Percentiles rank a stretch among this genome's conserved stretches.
Evolutionary conservation across 1,140 invertebrate genomes (phyloP).

Genomic region (Gerris buenoi): DNA sequence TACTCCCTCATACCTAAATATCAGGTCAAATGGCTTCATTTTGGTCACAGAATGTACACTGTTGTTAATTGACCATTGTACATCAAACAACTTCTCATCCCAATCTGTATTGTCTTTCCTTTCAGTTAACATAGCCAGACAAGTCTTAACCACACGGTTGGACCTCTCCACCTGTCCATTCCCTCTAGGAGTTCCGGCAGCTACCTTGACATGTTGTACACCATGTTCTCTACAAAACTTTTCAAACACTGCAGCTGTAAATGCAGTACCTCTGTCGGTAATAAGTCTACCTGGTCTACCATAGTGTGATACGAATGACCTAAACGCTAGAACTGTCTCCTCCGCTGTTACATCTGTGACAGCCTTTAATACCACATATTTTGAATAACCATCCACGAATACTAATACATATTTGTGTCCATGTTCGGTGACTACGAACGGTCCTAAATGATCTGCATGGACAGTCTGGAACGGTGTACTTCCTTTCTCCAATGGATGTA

Average conservation of each 20-base stretch:
- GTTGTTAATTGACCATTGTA: background rate
- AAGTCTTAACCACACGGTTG: conserved; percentile 22
- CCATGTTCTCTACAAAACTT: conserved; percentile 22
- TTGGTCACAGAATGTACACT: background rate
- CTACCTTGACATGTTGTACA: conserved; percentile 13
- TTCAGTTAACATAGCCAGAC: background rate
- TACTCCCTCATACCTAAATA: background rate
- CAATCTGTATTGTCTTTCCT: background rate
- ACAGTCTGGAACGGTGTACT: background rate
- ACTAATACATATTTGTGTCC: conserved; percentile 12
- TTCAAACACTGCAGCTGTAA: conserved; percentile 23
- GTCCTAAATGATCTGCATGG: background rate
- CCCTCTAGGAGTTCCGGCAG: conserved; percentile 12
- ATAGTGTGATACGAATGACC: background rate
- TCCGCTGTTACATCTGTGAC: conserved; percentile 5
- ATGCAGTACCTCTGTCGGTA: conserved; percentile 12
- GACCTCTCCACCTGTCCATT: conserved; percentile 25
- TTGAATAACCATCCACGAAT: conserved; percentile 15
- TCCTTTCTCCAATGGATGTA: background rate
- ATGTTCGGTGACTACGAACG: conserved; percentile 5
- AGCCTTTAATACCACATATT: conserved; percentile 15
- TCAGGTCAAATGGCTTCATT: background rate
- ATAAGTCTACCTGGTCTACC: conserved; percentile 22
- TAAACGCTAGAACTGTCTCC: background rate
- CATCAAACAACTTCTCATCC: background rate